A percentile compares a stretch with the other conserved stretches of the same genome.
Evolutionary conservation across 1,140 invertebrate genomes (phyloP).

Genomic region (Platyura marginata): DNA sequence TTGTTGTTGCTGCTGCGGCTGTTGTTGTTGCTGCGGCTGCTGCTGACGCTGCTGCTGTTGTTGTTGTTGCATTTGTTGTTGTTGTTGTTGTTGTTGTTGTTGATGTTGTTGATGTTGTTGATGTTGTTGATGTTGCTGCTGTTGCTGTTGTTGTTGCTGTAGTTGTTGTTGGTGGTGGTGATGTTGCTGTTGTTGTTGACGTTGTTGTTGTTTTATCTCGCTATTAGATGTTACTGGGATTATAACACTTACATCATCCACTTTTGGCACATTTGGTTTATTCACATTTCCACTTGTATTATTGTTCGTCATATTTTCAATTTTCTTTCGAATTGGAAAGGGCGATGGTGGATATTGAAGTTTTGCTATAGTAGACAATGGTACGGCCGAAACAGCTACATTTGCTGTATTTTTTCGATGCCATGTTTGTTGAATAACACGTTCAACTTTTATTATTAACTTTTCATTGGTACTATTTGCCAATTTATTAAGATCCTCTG

Average conservation of each 20-base stretch:
- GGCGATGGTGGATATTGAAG: background rate
- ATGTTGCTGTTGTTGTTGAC: slow-evolving; percentile 2
- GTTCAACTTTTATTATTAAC: background rate
- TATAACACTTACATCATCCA: too few species aligned
- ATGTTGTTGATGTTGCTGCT: background rate
- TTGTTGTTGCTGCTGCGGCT: too few species aligned
- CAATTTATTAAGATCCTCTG: background rate
- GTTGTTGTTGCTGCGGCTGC: too few species aligned
- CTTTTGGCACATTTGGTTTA: slow-evolving; percentile 1
- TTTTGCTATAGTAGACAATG: too few species aligned
- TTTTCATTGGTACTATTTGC: background rate
- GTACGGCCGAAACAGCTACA: slow-evolving; percentile 3
- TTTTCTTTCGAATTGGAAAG: too few species aligned
- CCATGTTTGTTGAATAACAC: background rate
- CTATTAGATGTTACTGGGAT: too few species aligned
- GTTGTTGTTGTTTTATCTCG: slow-evolving; percentile 1
- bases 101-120: slow-evolving; percentile 1
- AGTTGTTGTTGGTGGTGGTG: too few species aligned
- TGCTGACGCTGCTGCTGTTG: too few species aligned
- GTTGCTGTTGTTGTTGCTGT: slow-evolving; percentile 1
- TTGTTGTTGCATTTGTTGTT: too few species aligned
- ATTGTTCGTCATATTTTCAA: too few species aligned
- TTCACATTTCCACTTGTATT: background rate
- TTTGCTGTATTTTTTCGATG: slow-evolving; percentile 6
- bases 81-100: too few species aligned